Evolutionary conservation across 1,140 invertebrate genomes (phyloP).

Genomic region (Thereuonema tuberculata): DNA sequence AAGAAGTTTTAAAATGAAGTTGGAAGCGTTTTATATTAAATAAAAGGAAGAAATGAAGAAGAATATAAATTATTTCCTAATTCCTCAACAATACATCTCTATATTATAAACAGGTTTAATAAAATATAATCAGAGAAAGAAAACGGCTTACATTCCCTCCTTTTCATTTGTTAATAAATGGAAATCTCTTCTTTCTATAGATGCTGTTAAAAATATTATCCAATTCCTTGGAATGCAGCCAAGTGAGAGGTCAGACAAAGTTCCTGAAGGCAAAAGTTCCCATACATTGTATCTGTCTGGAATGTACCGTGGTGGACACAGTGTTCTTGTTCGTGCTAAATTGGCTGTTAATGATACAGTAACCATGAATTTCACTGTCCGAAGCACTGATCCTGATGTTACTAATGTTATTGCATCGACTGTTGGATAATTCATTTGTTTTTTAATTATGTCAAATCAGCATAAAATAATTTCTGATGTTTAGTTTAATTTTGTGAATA

Average conservation of each 20-base stretch:
- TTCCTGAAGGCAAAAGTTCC: slow-evolving; percentile 64
- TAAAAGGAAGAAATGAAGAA: too few relatives aligned
- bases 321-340: slow-evolving; percentile 73
- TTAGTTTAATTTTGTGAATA: too few relatives aligned
- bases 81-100: too few relatives aligned
- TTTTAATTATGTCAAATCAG: too few relatives aligned
- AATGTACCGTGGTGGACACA: slow-evolving; percentile 73
- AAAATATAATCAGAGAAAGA: too few relatives aligned
- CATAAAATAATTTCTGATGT: too few relatives aligned
- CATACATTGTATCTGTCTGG: slow-evolving; percentile 71
- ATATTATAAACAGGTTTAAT: too few relatives aligned
- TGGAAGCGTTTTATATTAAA: too few relatives aligned
- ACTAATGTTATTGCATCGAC: slow-evolving; percentile 74
- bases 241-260: slow-evolving; percentile 68
- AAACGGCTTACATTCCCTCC: too few relatives aligned
- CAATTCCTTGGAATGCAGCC: slow-evolving; percentile 78
- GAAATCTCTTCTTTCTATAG: too few relatives aligned
- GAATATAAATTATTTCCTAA: too few relatives aligned
- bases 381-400: slow-evolving; percentile 41
- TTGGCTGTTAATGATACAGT: slow-evolving; percentile 52
- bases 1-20: too few relatives aligned
- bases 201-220: slow-evolving; percentile 74
- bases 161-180: neutral
- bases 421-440: slow-evolving; percentile 71
- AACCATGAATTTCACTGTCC: slow-evolving; percentile 53